Conservation (phyloP, 1,140 invertebrate genomes). For the Nasonia giraulti region DNA sequence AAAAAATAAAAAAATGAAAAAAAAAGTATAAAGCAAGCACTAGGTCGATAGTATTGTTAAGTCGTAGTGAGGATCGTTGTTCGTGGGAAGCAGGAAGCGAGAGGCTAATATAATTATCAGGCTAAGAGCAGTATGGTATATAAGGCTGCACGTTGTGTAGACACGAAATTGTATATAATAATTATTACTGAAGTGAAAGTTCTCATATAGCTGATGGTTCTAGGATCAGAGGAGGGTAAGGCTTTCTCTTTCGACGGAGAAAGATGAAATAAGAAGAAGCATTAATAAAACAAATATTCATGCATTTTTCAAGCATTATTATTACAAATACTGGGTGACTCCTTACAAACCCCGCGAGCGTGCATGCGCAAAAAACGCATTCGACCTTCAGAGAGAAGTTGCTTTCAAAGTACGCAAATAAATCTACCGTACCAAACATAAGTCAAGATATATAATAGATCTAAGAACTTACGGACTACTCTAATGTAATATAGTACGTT, state of each 20-base stretch:
- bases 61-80: slow-evolving; percentile 39
- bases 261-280: slow-evolving; percentile 80
- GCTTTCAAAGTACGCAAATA: slow-evolving; percentile 42
- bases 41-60: slow-evolving; percentile 46
- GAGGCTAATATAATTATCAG: slow-evolving; percentile 51
- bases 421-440: slow-evolving; percentile 43
- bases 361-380: slow-evolving; percentile 74
- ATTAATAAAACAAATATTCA: slow-evolving; percentile 91
- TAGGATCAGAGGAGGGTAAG: slow-evolving; percentile 44
- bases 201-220: slow-evolving; percentile 47
- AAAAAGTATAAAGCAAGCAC: slow-evolving; percentile 45
- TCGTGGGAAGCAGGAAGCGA: slow-evolving; percentile 54
- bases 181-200: slow-evolving; percentile 49
- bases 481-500: background rate
- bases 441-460: background rate
- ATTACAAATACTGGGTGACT: slow-evolving; percentile 86
- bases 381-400: slow-evolving; percentile 63
- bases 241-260: slow-evolving; percentile 61
- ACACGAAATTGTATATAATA: slow-evolving; percentile 48
- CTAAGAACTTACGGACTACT: slow-evolving; percentile 9
- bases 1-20: background rate
- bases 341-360: slow-evolving; percentile 73
- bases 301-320: slow-evolving; percentile 90
- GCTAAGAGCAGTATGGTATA: slow-evolving; percentile 51
- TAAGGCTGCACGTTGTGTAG: slow-evolving; percentile 46